phyloP scores from a whole-genome alignment of 2,113 vertebrate genomes.

The Chrysemys picta region DNA sequence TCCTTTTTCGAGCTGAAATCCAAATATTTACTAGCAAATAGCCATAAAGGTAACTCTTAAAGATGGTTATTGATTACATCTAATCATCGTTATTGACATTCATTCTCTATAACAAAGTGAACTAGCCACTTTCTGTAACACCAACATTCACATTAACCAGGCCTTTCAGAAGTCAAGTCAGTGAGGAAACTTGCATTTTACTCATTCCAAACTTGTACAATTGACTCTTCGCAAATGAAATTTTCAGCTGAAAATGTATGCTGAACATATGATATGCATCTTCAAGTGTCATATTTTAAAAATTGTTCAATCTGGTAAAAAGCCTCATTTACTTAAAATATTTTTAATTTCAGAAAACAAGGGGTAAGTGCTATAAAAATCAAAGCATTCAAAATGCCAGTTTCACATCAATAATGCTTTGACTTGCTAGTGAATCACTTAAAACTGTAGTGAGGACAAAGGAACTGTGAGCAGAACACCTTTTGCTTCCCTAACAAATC shows the following conservation, averaged over 20 bases:
- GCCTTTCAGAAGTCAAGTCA: not conserved
- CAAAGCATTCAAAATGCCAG: slow-evolving; percentile 46
- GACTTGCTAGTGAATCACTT: slow-evolving; percentile 13
- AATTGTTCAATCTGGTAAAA: slow-evolving; percentile 72
- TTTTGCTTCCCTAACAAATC: not conserved
- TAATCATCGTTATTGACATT: not conserved
- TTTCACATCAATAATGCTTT: not conserved
- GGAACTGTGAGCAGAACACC: not conserved
- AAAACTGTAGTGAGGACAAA: not conserved
- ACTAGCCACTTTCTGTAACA: not conserved
- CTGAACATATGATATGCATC: not conserved
- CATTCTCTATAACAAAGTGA: not conserved
- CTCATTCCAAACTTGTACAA: not conserved
- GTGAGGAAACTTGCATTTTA: not conserved
- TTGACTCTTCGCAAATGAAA: not conserved
- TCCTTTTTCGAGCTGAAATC: too few species aligned
- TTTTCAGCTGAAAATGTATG: not conserved
- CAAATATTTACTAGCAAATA: too few species aligned
- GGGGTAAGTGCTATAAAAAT: slow-evolving; percentile 38
- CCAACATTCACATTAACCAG: not conserved
- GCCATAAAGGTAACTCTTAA: too few species aligned
- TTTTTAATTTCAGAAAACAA: slow-evolving; percentile 20
- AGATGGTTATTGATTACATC: not conserved
- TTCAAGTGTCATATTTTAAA: slow-evolving; percentile 24
- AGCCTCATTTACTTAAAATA: slow-evolving; percentile 60